Conservation (phyloP, 1,140 invertebrate genomes). For the Rhynchophorus ferrugineus region DNA sequence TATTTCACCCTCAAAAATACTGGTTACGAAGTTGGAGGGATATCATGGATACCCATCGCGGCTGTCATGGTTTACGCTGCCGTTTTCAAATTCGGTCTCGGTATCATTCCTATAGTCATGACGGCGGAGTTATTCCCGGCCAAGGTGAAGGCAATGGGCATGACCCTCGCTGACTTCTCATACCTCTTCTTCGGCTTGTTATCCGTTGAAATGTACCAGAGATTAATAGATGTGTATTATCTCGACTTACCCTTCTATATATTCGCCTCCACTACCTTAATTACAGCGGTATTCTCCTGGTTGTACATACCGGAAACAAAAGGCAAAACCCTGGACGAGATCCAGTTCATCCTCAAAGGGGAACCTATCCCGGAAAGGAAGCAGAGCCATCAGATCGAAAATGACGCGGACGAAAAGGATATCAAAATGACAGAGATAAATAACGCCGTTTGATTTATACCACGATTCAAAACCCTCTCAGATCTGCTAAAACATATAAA, state of each 20-base stretch:
- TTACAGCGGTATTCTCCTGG: constrained; percentile 55
- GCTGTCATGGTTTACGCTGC: constrained; percentile 34
- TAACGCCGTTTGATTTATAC: too few species aligned
- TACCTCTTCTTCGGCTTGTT: constrained; percentile 48
- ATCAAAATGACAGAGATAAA: constrained; percentile 7
- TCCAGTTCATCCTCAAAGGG: constrained; percentile 45
- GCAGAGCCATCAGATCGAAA: constrained; percentile 3
- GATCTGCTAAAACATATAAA: too few species aligned
- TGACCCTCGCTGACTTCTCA: constrained; percentile 35
- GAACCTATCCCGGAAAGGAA: constrained; percentile 16
- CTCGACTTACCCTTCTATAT: constrained; percentile 56
- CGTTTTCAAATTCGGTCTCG: constrained; percentile 36
- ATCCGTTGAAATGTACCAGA: constrained; percentile 56
- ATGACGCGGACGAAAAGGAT: constrained; percentile 7
- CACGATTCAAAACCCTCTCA: too few species aligned
- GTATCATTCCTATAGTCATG: constrained; percentile 62
- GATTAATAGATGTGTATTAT: constrained; percentile 44
- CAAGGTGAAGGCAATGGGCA: constrained; percentile 47
- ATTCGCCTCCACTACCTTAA: constrained; percentile 52
- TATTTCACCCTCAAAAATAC: constrained; percentile 36
- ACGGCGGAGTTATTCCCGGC: constrained; percentile 61
- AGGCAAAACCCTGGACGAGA: constrained; percentile 66
- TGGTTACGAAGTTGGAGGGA: constrained; percentile 17
- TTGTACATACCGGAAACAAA: constrained; percentile 70
- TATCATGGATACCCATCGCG: constrained; percentile 34